A percentile compares a stretch with the other conserved stretches of the same genome.
phyloP scores from a whole-genome alignment of 2,113 vertebrate genomes.

The Scytalopus superciliaris region DNA sequence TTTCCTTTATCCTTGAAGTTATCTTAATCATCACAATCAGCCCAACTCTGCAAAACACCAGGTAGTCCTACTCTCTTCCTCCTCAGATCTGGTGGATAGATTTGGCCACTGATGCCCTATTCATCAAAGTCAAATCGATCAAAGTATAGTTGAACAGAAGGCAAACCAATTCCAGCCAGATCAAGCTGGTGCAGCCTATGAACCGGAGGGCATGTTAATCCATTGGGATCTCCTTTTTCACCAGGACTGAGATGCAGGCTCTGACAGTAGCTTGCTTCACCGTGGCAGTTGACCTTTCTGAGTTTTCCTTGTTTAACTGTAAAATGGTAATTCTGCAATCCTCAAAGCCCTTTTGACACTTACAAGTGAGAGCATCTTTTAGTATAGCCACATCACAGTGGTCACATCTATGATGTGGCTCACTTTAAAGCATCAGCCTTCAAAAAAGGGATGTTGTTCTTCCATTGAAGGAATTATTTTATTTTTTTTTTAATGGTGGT shows the following conservation, averaged over 20 bases:
- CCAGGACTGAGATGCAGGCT: background rate
- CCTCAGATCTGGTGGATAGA: background rate
- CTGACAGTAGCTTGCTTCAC: background rate
- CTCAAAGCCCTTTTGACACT: background rate
- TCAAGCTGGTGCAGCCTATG: background rate
- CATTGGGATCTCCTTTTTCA: background rate
- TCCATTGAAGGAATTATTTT: background rate
- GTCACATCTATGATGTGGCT: background rate
- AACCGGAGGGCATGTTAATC: background rate
- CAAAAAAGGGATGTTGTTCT: background rate
- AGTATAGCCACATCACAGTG: background rate
- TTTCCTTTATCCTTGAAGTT: background rate
- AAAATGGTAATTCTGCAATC: background rate
- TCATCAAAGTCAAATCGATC: background rate
- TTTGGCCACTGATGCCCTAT: background rate
- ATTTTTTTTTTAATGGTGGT: background rate
- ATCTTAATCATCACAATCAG: background rate
- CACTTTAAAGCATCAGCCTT: background rate
- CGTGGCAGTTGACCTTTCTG: fast-evolving
- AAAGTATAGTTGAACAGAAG: background rate
- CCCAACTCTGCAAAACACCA: background rate
- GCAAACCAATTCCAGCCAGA: background rate
- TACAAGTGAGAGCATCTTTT: background rate
- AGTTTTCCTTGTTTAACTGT: background rate
- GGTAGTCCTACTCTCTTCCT: background rate